These are phyloP conservation scores for Chouioia cunea DNA, from an alignment of 2,888 invertebrate species.

Conservation along the genomic window DNA sequence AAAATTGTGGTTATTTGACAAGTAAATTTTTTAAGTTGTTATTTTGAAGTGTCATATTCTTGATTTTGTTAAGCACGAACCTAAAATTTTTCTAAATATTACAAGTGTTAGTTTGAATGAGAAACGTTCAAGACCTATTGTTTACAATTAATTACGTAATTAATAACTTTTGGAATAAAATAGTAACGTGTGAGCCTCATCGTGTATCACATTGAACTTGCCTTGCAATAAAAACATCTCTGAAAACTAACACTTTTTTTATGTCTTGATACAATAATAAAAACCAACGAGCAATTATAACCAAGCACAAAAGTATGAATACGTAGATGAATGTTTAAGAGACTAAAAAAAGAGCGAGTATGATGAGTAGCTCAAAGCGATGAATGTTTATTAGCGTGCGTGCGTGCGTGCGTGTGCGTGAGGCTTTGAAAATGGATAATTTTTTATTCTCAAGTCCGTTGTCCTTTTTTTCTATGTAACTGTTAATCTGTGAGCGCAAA, in stretches of 20 bases:
- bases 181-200: neutral
- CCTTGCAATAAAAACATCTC: conserved; percentile 31
- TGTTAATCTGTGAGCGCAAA: conserved; percentile 26
- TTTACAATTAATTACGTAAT: conserved; percentile 44
- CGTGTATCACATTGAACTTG: neutral
- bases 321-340: conserved; percentile 61
- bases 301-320: conserved; percentile 52
- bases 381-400: conserved; percentile 41
- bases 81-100: conserved; percentile 26
- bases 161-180: conserved; percentile 2
- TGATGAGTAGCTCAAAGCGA: conserved; percentile 49
- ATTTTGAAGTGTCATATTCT: neutral
- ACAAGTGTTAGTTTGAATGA: conserved; percentile 7
- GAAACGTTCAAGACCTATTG: conserved; percentile 46
- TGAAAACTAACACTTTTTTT: conserved; percentile 29
- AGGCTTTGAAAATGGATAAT: conserved; percentile 27
- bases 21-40: neutral
- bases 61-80: conserved; percentile 8
- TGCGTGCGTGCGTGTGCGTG: conserved; percentile 41
- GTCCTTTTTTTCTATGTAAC: conserved; percentile 30
- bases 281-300: conserved; percentile 47
- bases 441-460: conserved; percentile 25
- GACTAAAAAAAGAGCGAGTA: conserved; percentile 49
- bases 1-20: neutral
- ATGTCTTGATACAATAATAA: conserved; percentile 19